Evolutionary conservation across 1,140 invertebrate genomes (phyloP), one percentile per base, ranked within the genome.

Genomic region (Cyclargus thomasi): DNA sequence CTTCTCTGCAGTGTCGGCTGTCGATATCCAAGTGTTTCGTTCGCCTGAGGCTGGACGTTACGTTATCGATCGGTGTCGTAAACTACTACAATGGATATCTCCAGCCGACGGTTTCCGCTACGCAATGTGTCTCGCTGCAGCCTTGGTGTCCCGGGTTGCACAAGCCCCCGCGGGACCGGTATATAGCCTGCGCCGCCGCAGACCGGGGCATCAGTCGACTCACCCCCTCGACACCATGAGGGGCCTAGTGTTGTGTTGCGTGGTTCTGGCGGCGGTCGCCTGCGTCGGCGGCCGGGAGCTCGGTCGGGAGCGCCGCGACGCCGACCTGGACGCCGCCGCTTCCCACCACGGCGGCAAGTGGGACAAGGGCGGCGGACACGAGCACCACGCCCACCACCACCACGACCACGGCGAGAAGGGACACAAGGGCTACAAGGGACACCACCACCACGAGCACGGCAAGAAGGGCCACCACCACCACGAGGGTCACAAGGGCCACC

Each of bases 381-480:
- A 91, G 53, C 91, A 93, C 53, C 86, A 91, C 20, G 90, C 87
- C 29, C 66, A 88, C 67, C 87, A 91, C 70, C 87, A 88, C 65
- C 90, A 88, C 67, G 90, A 92, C 66, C 92, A 92, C 70, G 93
- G 93, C 36, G 92, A 93, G 23, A 89, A 90, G 68, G 85, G 83
- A 16, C 87, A 90, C 70, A 89, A 89, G 67, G 86, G 86, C 1
- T 93, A 95, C 85, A 93, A 94, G 72, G 90, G 90, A 0, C 90
- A 93, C 39, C 94, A 95, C 73, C 93, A 95, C 70, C 93, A 92
- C 71, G 93, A 94, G 72, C 92, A 94, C 67, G 93, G 93, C 10
- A 92, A 93, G 57, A 94, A 96, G 74, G 95, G 94, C 1, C 94
- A 95, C 75, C 93, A 95, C 73, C 94, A 94, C 57, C 94, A 95